These are phyloP conservation scores for Puma concolor DNA, from an alignment of 2,113 vertebrate genomes.

Conservation along the genomic window DNA sequence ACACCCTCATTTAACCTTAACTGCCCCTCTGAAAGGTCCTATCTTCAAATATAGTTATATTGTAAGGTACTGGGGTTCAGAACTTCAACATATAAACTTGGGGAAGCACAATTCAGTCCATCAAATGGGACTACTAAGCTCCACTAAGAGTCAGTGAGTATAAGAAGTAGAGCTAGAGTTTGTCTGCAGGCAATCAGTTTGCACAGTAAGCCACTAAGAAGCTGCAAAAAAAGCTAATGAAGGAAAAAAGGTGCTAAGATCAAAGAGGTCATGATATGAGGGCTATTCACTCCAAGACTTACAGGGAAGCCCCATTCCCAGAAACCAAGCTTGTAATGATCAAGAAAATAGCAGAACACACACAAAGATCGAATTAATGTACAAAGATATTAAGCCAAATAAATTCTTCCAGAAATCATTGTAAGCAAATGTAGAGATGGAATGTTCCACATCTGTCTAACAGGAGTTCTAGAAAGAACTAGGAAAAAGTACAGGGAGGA, in stretches of 20 bases:
- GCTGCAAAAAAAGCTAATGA: neutral
- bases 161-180: neutral
- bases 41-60: neutral
- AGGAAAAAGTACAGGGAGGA: neutral
- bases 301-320: neutral
- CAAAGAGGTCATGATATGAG: neutral
- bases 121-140: neutral
- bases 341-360: neutral
- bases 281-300: neutral
- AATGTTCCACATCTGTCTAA: conserved; percentile 10
- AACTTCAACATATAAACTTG: neutral
- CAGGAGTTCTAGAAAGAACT: neutral
- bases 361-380: neutral
- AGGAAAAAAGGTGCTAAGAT: neutral
- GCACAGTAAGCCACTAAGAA: neutral
- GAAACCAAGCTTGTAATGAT: neutral
- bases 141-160: neutral
- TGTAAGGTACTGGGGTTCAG: neutral
- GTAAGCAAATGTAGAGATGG: neutral
- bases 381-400: neutral
- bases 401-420: neutral
- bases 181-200: neutral
- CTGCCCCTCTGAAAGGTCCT: neutral
- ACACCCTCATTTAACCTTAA: neutral
- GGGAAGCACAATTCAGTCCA: neutral